A percentile compares a stretch with the other conserved stretches of the same genome.
phyloP scores from a whole-genome alignment of 1,140 invertebrate genomes.

The Anoplophora glabripennis region DNA sequence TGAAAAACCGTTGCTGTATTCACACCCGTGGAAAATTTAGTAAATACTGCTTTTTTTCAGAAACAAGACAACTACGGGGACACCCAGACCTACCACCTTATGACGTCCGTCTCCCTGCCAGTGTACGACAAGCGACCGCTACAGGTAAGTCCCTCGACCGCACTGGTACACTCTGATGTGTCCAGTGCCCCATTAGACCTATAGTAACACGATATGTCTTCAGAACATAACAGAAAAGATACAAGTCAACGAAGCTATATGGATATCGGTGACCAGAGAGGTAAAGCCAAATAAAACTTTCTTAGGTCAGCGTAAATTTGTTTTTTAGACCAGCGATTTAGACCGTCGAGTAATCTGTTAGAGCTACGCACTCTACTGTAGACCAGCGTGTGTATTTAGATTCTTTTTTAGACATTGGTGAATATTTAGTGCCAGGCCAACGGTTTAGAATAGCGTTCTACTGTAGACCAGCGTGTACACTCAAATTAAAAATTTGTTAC shows the following conservation, averaged over 20 bases:
- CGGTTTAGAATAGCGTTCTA: too few species aligned
- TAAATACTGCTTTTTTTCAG: too few species aligned
- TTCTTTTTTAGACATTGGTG: too few species aligned
- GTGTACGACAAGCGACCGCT: slow-evolving; percentile 67
- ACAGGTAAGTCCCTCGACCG: slow-evolving; percentile 53
- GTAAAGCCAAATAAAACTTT: slow-evolving; percentile 52
- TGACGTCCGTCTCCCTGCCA: slow-evolving; percentile 75
- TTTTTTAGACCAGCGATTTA: slow-evolving; percentile 10
- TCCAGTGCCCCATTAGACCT: too few species aligned
- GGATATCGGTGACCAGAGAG: slow-evolving; percentile 87
- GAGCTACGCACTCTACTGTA: too few species aligned
- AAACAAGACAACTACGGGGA: slow-evolving; percentile 47
- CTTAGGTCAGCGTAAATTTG: slow-evolving; percentile 14
- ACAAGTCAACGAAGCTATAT: slow-evolving; percentile 89
- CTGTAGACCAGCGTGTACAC: too few species aligned
- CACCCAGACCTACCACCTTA: slow-evolving; percentile 55
- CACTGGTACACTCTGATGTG: background rate
- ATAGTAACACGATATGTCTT: slow-evolving; percentile 44
- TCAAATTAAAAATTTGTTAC: too few species aligned
- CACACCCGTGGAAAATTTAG: too few species aligned
- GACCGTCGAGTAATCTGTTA: too few species aligned
- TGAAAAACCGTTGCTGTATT: too few species aligned
- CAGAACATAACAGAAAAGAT: slow-evolving; percentile 92
- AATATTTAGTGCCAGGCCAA: too few species aligned
- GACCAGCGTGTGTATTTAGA: too few species aligned